Evolutionary conservation across 2,888 invertebrate species (phyloP).

Genomic region (Ichneumoninae sp.): DNA sequence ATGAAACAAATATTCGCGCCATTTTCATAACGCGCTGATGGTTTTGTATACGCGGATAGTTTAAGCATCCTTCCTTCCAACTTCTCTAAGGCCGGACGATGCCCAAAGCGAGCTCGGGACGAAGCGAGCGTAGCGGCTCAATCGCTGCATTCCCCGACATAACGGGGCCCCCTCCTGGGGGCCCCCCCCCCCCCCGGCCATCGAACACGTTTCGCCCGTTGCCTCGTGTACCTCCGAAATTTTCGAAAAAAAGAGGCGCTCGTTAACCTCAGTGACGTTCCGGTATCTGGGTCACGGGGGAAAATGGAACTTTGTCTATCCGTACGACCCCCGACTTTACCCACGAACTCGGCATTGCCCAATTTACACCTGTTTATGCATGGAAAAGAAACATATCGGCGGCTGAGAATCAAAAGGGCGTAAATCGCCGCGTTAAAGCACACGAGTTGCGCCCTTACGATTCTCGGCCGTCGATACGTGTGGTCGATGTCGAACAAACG

Average conservation of each 20-base stretch:
- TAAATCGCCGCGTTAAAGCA: too few species aligned
- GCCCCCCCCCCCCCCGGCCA: slow-evolving; percentile 23
- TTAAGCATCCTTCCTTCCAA: slow-evolving; percentile 27
- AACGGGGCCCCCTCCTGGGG: slow-evolving; percentile 72
- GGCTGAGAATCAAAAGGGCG: too few species aligned
- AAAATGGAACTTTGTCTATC: slow-evolving; percentile 55
- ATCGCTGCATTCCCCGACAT: slow-evolving; percentile 77
- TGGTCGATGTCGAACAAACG: not conserved
- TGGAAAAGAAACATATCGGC: not conserved
- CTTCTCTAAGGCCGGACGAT: slow-evolving; percentile 7
- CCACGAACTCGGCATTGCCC: slow-evolving; percentile 3
- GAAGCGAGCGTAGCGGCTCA: slow-evolving; percentile 60
- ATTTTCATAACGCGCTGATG: not conserved
- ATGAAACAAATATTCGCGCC: slow-evolving; percentile 47
- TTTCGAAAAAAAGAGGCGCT: slow-evolving; percentile 50
- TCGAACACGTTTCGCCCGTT: slow-evolving; percentile 60
- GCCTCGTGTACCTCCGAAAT: slow-evolving; percentile 53
- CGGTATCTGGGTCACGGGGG: slow-evolving; percentile 61
- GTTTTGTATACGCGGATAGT: not conserved
- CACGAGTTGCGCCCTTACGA: too few species aligned
- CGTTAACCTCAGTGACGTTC: slow-evolving; percentile 56
- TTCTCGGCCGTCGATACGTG: too few species aligned
- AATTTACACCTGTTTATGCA: slow-evolving; percentile 8
- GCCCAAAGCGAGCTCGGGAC: slow-evolving; percentile 50
- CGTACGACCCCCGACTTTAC: not conserved